Evolutionary conservation across 2,888 invertebrate genomes (phyloP), one percentile per base, ranked within the genome.

Genomic region (Microctonus aethiopoides): DNA sequence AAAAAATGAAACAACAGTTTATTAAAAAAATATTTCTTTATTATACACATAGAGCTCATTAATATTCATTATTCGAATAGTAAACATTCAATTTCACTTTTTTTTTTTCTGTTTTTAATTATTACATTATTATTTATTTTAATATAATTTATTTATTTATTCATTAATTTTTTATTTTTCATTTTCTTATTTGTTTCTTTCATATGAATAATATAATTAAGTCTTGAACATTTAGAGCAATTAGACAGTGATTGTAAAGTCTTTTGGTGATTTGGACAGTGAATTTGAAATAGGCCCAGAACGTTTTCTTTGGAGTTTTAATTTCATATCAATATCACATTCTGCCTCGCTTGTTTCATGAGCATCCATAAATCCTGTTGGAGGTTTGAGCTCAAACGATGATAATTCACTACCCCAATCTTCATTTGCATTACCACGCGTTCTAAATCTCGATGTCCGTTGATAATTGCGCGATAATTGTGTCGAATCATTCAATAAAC

Each of bases 191-290:
- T 75, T 67, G 71, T 70, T 72, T 67, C 72, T 73, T 72, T 71
- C 74, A 71, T 74, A 62, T 51, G 59, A 54, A 16, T 57, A 57
- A 72, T 73, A 75, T 68, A 70, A 36, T 69, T 68, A 70, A 75
- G 72, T 75, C 74, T 75, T 70, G 76, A 77, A 79, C 78, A 81
- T 77, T 78, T 77, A 79, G 77, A 79, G 77, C 76, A 79, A 76
- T 86, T 83, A 87, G 78, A 87, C 87, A 75, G 87, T 87, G 81
- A 87, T 87, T 73, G 87, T 87, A 78, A 87, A 87, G 81, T 87
- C 87, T 75, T 86, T 83, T 67, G 83, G 82, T 72, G 84, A 84
- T 77, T 84, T 82, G 51, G 83, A 83, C 75, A 85, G 81, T 74
- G 84, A 83, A 75, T 81, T 81, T 66, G 79, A 79, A 67, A 79